Evolutionary conservation across 2,797 vertebrate genomes (phyloP).

Genomic region (Sebastes reedi): DNA sequence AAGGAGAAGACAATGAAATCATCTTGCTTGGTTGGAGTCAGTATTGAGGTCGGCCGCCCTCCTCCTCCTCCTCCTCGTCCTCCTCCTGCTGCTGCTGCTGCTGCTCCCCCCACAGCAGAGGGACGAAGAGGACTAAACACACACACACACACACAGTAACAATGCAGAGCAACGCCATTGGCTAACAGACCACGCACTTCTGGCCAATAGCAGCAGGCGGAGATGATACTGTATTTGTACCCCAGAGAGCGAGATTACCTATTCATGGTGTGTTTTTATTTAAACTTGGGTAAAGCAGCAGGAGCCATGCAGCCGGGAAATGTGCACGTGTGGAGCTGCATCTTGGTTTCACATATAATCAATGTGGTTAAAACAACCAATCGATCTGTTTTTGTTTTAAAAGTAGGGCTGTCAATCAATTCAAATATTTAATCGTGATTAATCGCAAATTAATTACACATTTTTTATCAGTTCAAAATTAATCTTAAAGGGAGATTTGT

Average conservation of each 20-base stretch:
- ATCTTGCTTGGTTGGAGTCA: constrained; percentile 69
- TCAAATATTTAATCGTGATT: too few species aligned
- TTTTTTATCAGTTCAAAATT: too few species aligned
- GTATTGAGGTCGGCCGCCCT: constrained; percentile 51
- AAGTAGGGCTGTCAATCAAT: too few species aligned
- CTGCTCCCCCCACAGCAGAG: constrained; percentile 36
- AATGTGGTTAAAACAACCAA: too few species aligned
- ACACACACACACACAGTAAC: constrained; percentile 62
- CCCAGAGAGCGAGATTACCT: constrained; percentile 38
- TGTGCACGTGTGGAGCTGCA: too few species aligned
- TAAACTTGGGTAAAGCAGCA: constrained; percentile 32
- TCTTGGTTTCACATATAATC: too few species aligned
- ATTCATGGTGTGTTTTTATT: constrained; percentile 50
- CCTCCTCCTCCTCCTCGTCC: too few species aligned
- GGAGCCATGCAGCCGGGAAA: neutral
- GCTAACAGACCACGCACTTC: constrained; percentile 67
- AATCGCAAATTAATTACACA: too few species aligned
- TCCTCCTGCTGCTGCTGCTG: fast-evolving
- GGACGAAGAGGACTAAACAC: constrained; percentile 38
- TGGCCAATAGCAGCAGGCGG: constrained; percentile 63
- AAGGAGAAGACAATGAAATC: constrained; percentile 69
- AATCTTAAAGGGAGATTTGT: too few species aligned
- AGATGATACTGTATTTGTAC: constrained; percentile 52
- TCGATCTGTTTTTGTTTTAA: too few species aligned
- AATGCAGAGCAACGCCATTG: constrained; percentile 69